phyloP scores from a whole-genome alignment of 2,113 vertebrate species.

The Mugil cephalus region DNA sequence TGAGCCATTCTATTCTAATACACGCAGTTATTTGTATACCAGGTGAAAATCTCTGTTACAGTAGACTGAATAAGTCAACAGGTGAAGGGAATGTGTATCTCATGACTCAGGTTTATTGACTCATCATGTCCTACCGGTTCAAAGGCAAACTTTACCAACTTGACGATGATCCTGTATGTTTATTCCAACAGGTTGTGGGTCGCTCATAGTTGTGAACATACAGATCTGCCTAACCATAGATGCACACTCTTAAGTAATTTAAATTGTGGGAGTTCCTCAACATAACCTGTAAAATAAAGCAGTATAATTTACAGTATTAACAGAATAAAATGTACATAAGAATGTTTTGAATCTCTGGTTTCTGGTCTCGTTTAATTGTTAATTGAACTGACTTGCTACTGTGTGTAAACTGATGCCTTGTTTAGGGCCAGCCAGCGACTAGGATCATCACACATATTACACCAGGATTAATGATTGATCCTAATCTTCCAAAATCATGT shows the following conservation, averaged over 20 bases:
- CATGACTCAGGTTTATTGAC: conserved; percentile 17
- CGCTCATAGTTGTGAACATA: too few relatives aligned
- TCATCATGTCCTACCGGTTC: background rate
- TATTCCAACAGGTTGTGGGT: too few relatives aligned
- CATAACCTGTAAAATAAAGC: too few relatives aligned
- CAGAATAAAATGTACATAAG: too few relatives aligned
- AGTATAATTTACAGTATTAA: too few relatives aligned
- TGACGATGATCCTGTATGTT: background rate
- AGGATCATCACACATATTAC: conserved; percentile 39
- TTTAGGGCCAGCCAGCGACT: conserved; percentile 27
- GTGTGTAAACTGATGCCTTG: background rate
- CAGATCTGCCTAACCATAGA: too few relatives aligned
- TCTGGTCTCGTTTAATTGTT: background rate
- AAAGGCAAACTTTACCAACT: conserved; percentile 23
- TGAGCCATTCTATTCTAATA: too few relatives aligned
- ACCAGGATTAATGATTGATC: conserved; percentile 53
- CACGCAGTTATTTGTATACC: too few relatives aligned
- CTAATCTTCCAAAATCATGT: conserved; percentile 66
- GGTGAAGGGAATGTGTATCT: background rate
- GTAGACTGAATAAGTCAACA: too few relatives aligned
- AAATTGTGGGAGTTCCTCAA: too few relatives aligned
- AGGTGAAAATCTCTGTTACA: too few relatives aligned
- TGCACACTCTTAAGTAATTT: too few relatives aligned
- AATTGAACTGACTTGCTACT: background rate
- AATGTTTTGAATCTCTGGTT: background rate